phyloP scores from a whole-genome alignment of 2,797 vertebrate genomes.

The Avahi laniger region DNA sequence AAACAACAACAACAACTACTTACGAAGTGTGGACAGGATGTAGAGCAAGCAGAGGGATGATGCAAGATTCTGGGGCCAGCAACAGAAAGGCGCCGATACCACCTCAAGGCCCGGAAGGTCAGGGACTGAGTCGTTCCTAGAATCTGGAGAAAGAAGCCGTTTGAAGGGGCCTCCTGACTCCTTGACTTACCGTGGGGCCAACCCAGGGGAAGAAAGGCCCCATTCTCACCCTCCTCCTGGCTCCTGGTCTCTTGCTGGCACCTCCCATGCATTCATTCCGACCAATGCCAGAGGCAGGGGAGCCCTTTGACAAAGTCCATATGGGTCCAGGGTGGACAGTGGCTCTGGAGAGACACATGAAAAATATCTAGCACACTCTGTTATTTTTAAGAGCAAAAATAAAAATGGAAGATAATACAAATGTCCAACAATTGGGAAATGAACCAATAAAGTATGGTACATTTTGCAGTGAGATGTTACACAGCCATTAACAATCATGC shows the following conservation, averaged over 20 bases:
- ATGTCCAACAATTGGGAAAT: not conserved
- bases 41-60: no score
- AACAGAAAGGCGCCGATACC: fast-evolving
- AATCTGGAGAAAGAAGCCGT: not conserved
- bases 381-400: conserved; percentile 50
- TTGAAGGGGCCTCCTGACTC: not conserved
- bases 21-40: not conserved
- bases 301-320: not conserved
- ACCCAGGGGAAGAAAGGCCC: fast-evolving
- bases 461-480: not conserved
- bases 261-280: not conserved
- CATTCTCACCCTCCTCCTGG: no score
- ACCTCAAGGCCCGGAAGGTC: not conserved
- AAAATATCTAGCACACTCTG: not conserved
- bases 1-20: not conserved
- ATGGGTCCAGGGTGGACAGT: not conserved
- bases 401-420: conserved; percentile 21
- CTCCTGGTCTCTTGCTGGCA: not conserved
- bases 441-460: not conserved
- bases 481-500: not conserved
- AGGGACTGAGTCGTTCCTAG: not conserved
- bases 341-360: conserved; percentile 9
- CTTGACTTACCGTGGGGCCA: not conserved
- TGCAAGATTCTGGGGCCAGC: no score
- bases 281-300: not conserved